These are phyloP conservation scores for Corbicula japonica DNA, from an alignment of 2,888 invertebrate genomes.

Conservation along the genomic window DNA sequence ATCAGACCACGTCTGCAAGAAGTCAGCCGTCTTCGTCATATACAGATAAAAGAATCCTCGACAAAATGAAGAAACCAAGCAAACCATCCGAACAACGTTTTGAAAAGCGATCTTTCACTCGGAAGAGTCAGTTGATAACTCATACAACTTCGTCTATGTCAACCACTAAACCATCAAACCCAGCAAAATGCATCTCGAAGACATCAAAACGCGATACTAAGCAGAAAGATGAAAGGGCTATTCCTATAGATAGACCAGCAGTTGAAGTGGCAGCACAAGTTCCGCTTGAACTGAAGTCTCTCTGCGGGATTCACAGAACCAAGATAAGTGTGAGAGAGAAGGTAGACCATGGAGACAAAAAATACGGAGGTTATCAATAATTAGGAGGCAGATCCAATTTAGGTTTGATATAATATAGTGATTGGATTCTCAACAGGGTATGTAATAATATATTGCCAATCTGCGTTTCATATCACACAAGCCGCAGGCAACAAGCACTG, in stretches of 20 bases:
- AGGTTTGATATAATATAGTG: no score
- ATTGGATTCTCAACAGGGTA: no score
- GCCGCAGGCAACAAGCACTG: no score
- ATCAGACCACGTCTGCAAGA: not conserved
- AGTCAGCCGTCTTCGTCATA: not conserved
- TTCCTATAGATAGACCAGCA: not conserved
- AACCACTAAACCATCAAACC: not conserved
- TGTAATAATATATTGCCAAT: no score
- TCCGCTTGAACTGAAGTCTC: conserved; percentile 50
- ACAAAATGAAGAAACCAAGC: not conserved
- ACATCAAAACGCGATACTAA: not conserved
- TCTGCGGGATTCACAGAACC: conserved; percentile 59
- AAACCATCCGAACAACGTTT: not conserved
- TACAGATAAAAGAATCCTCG: not conserved
- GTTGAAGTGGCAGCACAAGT: not conserved
- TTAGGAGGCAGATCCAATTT: no score
- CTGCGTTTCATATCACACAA: no score
- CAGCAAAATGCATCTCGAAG: not conserved
- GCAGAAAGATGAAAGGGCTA: not conserved
- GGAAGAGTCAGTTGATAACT: not conserved
- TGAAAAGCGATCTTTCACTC: not conserved
- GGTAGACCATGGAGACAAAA: not conserved
- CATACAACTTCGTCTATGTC: not conserved
- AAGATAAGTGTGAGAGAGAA: conserved; percentile 25
- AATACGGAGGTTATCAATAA: not conserved